These are phyloP conservation scores for Andrena praecox DNA, from an alignment of 2,888 invertebrate genomes.

Conservation along the genomic window DNA sequence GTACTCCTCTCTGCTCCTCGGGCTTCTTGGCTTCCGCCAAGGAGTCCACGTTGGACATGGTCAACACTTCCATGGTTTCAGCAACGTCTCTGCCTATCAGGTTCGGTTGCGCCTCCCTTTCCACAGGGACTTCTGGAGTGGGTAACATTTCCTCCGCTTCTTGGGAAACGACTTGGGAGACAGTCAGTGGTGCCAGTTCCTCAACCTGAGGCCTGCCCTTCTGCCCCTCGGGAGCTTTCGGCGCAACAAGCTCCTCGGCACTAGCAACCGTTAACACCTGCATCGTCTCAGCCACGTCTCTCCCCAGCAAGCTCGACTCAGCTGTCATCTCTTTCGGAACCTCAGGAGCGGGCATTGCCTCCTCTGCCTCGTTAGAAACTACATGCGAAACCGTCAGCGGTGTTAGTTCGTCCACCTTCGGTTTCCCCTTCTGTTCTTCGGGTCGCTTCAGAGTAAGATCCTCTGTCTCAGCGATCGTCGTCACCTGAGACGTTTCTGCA, in stretches of 20 bases:
- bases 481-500: slow-evolving; percentile 76
- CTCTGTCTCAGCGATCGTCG: slow-evolving; percentile 69
- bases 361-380: slow-evolving; percentile 71
- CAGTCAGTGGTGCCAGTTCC: slow-evolving; percentile 72
- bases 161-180: slow-evolving; percentile 77
- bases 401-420: slow-evolving; percentile 74
- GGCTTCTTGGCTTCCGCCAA: slow-evolving; percentile 68
- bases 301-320: slow-evolving; percentile 78
- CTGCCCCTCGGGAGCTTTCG: slow-evolving; percentile 73
- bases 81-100: slow-evolving; percentile 81
- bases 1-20: slow-evolving; percentile 71
- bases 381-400: slow-evolving; percentile 75
- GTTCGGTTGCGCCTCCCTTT: slow-evolving; percentile 76
- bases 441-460: slow-evolving; percentile 62
- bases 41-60: slow-evolving; percentile 74
- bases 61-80: slow-evolving; percentile 81
- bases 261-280: slow-evolving; percentile 74
- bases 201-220: slow-evolving; percentile 75
- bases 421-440: slow-evolving; percentile 74
- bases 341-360: slow-evolving; percentile 57
- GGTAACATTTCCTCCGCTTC: slow-evolving; percentile 72
- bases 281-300: slow-evolving; percentile 78
- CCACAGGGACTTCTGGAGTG: slow-evolving; percentile 73
- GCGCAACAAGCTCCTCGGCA: slow-evolving; percentile 75
- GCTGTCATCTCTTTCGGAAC: slow-evolving; percentile 82